A percentile compares a stretch with the other conserved stretches of the same genome.
phyloP scores from a whole-genome alignment of 2,113 vertebrate species.

The Anser cygnoides region DNA sequence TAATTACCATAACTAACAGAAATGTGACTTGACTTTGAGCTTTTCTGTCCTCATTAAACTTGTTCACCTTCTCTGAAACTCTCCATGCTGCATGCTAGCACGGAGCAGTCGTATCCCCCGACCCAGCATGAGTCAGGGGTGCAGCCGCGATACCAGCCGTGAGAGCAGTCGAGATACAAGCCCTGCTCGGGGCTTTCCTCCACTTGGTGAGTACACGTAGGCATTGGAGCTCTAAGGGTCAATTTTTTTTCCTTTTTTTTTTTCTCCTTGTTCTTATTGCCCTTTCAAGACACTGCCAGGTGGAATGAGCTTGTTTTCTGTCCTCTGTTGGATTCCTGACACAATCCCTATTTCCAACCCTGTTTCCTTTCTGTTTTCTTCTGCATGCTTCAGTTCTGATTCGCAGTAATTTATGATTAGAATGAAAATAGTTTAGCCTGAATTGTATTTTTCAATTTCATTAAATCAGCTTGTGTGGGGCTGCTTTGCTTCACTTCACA shows the following conservation, averaged over 20 bases:
- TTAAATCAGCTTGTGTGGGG: background rate
- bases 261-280: slow-evolving; percentile 53
- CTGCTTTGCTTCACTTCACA: background rate
- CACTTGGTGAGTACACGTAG: slow-evolving; percentile 94
- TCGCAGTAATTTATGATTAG: slow-evolving; percentile 38
- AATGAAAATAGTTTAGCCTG: slow-evolving; percentile 15
- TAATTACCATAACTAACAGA: slow-evolving; percentile 74
- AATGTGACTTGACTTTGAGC: slow-evolving; percentile 82
- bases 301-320: slow-evolving; percentile 68
- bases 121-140: slow-evolving; percentile 99
- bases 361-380: slow-evolving; percentile 47
- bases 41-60: slow-evolving; percentile 92
- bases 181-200: slow-evolving; percentile 96
- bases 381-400: slow-evolving; percentile 77
- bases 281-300: slow-evolving; percentile 58
- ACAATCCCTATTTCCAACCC: slow-evolving; percentile 46
- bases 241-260: background rate
- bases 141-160: slow-evolving; percentile 99
- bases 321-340: slow-evolving; percentile 47
- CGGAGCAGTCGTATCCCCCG: slow-evolving; percentile 99
- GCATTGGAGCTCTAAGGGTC: slow-evolving; percentile 72
- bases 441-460: background rate
- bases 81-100: slow-evolving; percentile 96
- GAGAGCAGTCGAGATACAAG: slow-evolving; percentile 99
- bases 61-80: slow-evolving; percentile 94